phyloP scores from a whole-genome alignment of 2,113 vertebrate genomes.

The Oryzias woworae region DNA sequence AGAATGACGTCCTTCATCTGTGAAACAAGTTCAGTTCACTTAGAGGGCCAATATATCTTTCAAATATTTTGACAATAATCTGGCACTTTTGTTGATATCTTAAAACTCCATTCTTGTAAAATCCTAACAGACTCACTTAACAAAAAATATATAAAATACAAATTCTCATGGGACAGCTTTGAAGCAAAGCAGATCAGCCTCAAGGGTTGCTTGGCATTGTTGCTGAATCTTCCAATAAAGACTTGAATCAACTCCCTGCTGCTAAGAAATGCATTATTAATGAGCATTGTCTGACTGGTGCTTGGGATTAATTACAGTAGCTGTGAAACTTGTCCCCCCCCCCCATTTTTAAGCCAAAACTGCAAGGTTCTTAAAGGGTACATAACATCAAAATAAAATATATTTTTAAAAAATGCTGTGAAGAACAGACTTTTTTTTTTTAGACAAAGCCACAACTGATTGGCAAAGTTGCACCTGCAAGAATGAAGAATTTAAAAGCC shows the following conservation, averaged over 20 bases:
- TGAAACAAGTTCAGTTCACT: too few species aligned
- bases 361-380: neutral
- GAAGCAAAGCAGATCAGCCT: constrained; percentile 45
- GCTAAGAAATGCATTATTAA: constrained; percentile 70
- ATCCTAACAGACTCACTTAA: neutral
- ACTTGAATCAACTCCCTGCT: constrained; percentile 47
- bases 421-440: too few species aligned
- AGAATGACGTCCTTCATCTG: too few species aligned
- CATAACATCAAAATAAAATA: constrained; percentile 7
- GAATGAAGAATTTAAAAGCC: too few species aligned
- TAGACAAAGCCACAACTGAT: too few species aligned
- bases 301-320: constrained; percentile 67
- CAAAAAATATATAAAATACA: neutral
- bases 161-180: constrained; percentile 12
- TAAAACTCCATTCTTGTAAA: neutral
- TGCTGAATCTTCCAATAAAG: constrained; percentile 57
- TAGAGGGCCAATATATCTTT: too few species aligned
- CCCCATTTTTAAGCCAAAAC: constrained; percentile 2
- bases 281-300: constrained; percentile 58
- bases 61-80: too few species aligned
- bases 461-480: too few species aligned
- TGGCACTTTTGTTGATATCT: neutral
- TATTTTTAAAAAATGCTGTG: too few species aligned
- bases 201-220: constrained; percentile 51
- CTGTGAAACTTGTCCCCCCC: constrained; percentile 9